Base-by-base conservation (phyloP, 2,888 invertebrate species). In the Yponomeuta sedellus region DNA sequence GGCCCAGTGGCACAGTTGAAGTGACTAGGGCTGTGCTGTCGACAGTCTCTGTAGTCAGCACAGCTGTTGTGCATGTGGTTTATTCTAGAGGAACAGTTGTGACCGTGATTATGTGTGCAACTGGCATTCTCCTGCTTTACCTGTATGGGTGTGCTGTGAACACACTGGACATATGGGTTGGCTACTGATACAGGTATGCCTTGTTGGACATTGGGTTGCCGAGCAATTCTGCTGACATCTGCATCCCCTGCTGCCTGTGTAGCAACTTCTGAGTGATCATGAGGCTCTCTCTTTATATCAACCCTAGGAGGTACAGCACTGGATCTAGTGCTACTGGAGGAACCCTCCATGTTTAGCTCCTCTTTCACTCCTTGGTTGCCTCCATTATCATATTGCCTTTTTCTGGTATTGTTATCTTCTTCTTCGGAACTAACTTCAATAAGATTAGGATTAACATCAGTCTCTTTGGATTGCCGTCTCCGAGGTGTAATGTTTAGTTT, bases 351-450 rank as follows among this genome's bases (percentile, higher is more conserved):
- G 64, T 61, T 65, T 69, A 62, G 61, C 67, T 64, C 66, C 65
- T 65, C 70, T 65, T 67, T 70, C 61, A 58, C 67, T 65, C 57
- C 44, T 67, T 69, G 69, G 63, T 72, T 76, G 64, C 71, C 73
- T 69, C 75, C 77, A 73, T 71, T 81, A 39, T 82, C 81, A 74
- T 78, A 76, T 67, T 75, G 82, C 66, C 80, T 82, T 83, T 87
- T 69, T 80, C 80, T n/a, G 83, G 82, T 34, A 61, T 6, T 61
- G 34, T 61, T 81, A 56, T 92, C 91, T 72, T 92, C 92, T 66
- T 92, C 92, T 71, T 91, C 91, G 63, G 92, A 92, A 73, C 91
- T 91, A 2, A 92, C 83, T 78, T 90, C 91, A 73, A 92, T 91
- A 66, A 82, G 77, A 78, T 82, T 84, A 64, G 81, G 70, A 71